These are phyloP conservation scores for Callionymus lyra DNA, from an alignment of 2,113 vertebrate species.

Conservation along the genomic window DNA sequence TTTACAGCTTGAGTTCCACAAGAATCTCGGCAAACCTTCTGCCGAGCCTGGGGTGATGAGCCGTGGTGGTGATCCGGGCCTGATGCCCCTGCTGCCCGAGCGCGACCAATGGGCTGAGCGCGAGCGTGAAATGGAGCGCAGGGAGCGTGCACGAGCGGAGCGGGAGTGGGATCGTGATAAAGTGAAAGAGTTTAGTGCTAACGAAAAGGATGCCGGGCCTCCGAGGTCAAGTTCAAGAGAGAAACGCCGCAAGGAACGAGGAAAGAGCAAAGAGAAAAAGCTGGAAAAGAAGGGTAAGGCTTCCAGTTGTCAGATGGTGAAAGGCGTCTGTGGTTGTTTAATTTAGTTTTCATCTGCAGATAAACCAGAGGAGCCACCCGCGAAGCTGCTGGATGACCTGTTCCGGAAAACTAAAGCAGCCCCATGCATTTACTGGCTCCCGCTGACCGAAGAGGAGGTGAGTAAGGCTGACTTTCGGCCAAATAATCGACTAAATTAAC, in stretches of 20 bases:
- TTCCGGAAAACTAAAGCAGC: constrained; percentile 88
- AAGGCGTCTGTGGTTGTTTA: too few species aligned
- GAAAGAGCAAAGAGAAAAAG: constrained; percentile 82
- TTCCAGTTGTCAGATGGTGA: too few species aligned
- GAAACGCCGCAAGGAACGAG: constrained; percentile 77
- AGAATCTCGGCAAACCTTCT: constrained; percentile 63
- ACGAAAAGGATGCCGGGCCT: constrained; percentile 46
- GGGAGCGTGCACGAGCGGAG: constrained; percentile 79
- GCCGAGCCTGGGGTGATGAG: constrained; percentile 34
- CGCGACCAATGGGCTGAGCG: constrained; percentile 65
- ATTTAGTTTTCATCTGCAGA: constrained; percentile 39
- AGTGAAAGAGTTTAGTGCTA: constrained; percentile 68
- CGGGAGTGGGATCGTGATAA: constrained; percentile 91
- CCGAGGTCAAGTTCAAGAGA: constrained; percentile 75
- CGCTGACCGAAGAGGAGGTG: constrained; percentile 85
- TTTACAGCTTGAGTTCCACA: constrained; percentile 80
- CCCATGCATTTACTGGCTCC: constrained; percentile 92
- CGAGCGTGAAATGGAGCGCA: constrained; percentile 77
- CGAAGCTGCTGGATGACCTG: constrained; percentile 84
- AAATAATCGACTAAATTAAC: too few species aligned
- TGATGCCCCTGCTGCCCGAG: constrained; percentile 50
- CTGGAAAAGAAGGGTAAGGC: constrained; percentile 78
- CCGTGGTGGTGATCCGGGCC: constrained; percentile 22
- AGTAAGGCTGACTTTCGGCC: constrained; percentile 1
- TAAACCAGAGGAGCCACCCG: constrained; percentile 80